Percentiles rank a stretch among this genome's conserved stretches.
Evolutionary conservation across 2,113 vertebrate species (phyloP).

Genomic region (Vicugna pacos): DNA sequence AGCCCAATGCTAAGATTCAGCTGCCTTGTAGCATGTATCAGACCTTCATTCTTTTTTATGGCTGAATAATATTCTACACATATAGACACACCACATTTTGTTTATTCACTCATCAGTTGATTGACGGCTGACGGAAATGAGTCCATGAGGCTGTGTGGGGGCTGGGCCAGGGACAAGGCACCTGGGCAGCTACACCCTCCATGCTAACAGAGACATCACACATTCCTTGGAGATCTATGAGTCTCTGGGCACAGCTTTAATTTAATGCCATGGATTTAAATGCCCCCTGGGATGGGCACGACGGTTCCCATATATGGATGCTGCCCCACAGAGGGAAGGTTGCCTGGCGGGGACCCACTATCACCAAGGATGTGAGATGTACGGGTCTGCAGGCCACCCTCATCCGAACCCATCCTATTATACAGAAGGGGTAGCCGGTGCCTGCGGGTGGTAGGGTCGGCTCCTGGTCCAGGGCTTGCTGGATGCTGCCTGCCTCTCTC

Average conservation of each 20-base stretch:
- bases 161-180: neutral
- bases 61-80: neutral
- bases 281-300: neutral
- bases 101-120: no score
- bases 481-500: neutral
- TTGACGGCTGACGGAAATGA: neutral
- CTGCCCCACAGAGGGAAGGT: neutral
- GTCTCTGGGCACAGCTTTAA: neutral
- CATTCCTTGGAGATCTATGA: neutral
- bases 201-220: fast-evolving
- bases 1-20: neutral
- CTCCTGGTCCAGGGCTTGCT: no score
- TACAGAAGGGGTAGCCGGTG: neutral
- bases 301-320: neutral
- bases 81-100: neutral
- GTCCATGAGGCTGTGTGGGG: neutral
- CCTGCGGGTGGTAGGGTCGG: neutral
- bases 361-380: neutral
- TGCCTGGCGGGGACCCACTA: neutral
- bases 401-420: neutral
- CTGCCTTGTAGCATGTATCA: neutral
- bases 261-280: neutral
- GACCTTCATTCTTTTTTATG: neutral
- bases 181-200: neutral
- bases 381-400: neutral